Evolutionary conservation across 2,888 invertebrate genomes (phyloP).

Genomic region (Acronicta psi): DNA sequence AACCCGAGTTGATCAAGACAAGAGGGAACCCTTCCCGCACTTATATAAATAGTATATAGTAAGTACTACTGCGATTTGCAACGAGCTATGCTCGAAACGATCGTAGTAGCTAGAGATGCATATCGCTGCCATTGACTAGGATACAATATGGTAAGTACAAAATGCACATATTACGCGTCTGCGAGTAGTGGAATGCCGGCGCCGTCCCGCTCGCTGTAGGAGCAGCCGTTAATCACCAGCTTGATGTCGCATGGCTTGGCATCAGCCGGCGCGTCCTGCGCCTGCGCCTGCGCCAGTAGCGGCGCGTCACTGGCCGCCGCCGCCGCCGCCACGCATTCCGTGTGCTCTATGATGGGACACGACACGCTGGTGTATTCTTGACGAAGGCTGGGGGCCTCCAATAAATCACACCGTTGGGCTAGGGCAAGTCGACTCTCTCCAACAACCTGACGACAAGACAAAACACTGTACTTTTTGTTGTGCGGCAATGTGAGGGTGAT

Average conservation of each 20-base stretch:
- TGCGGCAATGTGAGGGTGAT: background rate
- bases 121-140: slow-evolving; percentile 68
- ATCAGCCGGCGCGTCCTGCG: slow-evolving; percentile 23
- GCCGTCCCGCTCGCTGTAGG: slow-evolving; percentile 72
- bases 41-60: background rate
- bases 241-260: slow-evolving; percentile 67
- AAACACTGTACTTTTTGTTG: background rate
- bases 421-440: slow-evolving; percentile 89
- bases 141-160: slow-evolving; percentile 51
- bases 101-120: slow-evolving; percentile 41
- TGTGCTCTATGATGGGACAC: slow-evolving; percentile 92
- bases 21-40: slow-evolving; percentile 20
- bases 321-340: slow-evolving; percentile 58
- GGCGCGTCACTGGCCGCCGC: slow-evolving; percentile 38
- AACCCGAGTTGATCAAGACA: slow-evolving; percentile 16
- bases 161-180: slow-evolving; percentile 66
- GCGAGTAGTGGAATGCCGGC: slow-evolving; percentile 81
- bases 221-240: slow-evolving; percentile 79
- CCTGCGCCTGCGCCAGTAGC: slow-evolving; percentile 44
- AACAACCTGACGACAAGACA: slow-evolving; percentile 79
- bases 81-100: slow-evolving; percentile 44
- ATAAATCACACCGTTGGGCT: slow-evolving; percentile 80
- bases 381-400: slow-evolving; percentile 85
- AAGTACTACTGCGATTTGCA: slow-evolving; percentile 20
- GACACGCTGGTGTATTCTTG: slow-evolving; percentile 90